Percentiles rank a stretch among this genome's conserved stretches.
Evolutionary conservation across 30 jellyfish, hydroid and myxozoan genomes (phyloP).

Genomic region (Clytia hemisphaerica): DNA sequence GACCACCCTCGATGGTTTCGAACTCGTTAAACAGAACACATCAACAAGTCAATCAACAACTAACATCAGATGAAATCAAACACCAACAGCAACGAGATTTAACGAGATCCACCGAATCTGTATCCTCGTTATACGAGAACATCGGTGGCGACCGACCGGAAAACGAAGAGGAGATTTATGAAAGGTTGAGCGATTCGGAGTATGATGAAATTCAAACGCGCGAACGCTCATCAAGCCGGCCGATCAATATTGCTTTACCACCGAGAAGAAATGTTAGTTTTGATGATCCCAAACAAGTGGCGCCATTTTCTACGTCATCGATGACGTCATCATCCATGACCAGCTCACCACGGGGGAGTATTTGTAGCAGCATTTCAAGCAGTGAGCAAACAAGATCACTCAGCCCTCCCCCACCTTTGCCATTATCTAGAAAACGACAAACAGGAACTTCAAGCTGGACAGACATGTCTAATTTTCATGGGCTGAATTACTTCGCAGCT

Average conservation of each 20-base stretch:
- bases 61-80: too few relatives aligned
- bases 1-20: too few relatives aligned
- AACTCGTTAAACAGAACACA: too few relatives aligned
- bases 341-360: constrained; percentile 50
- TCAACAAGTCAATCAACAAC: too few relatives aligned
- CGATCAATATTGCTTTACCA: constrained; percentile 25
- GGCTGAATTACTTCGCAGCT: constrained; percentile 53
- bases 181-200: constrained; percentile 1
- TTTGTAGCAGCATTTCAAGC: constrained; percentile 68
- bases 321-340: constrained; percentile 56
- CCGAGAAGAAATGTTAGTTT: not conserved
- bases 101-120: too few relatives aligned
- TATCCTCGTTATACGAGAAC: not conserved
- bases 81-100: too few relatives aligned
- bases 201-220: constrained; percentile 5
- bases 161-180: not conserved
- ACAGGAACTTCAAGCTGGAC: constrained; percentile 48
- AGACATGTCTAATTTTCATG: constrained; percentile 29
- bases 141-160: too few relatives aligned
- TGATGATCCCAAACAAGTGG: not conserved
- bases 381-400: constrained; percentile 47
- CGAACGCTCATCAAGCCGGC: constrained; percentile 1
- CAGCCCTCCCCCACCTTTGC: constrained; percentile 75
- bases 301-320: not conserved
- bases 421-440: constrained; percentile 9